Percentiles rank a stretch among this genome's conserved stretches.
Conservation (phyloP, 2,113 vertebrate genomes). For the Sitta europaea region DNA sequence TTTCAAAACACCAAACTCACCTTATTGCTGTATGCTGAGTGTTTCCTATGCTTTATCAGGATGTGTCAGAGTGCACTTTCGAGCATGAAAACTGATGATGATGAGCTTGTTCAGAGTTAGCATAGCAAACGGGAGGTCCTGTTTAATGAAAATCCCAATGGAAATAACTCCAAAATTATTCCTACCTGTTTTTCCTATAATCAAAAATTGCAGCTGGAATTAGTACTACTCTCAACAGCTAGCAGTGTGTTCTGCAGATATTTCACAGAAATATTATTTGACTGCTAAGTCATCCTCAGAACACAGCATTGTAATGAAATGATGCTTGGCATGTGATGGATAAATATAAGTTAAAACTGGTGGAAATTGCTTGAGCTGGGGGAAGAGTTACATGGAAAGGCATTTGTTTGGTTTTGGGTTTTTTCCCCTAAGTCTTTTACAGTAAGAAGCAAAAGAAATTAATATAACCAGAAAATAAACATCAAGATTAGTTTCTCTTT, state of each 20-base stretch:
- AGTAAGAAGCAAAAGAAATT: neutral
- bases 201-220: neutral
- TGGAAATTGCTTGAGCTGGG: neutral
- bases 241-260: neutral
- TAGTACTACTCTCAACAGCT: neutral
- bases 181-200: neutral
- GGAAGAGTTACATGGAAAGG: neutral
- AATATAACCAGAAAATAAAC: neutral
- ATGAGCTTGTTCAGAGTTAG: neutral
- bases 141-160: neutral
- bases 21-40: neutral
- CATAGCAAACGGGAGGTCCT: neutral
- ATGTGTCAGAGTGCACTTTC: neutral
- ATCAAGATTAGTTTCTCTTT: neutral
- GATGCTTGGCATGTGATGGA: neutral
- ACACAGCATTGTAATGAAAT: slow-evolving; percentile 5
- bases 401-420: neutral
- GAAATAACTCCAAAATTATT: neutral
- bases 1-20: neutral
- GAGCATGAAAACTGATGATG: neutral
- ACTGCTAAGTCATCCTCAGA: slow-evolving; percentile 1
- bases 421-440: neutral
- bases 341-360: neutral
- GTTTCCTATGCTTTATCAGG: slow-evolving; percentile 32
- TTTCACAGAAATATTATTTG: neutral